Conservation (phyloP, 2,797 vertebrate genomes). For the Gambelia wislizenii region DNA sequence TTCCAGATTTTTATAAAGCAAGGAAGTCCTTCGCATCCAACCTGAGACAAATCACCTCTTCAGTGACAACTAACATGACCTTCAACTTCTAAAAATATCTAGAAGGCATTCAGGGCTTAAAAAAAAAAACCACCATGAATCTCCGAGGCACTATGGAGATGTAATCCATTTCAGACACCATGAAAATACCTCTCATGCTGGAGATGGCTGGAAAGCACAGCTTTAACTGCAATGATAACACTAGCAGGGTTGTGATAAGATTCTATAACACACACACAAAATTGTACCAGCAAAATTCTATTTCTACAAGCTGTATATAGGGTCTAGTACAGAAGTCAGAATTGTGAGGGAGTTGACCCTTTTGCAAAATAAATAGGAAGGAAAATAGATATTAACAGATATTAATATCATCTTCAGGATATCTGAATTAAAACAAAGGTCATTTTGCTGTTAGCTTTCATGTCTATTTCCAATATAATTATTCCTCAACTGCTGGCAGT, state of each 20-base stretch:
- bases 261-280: slow-evolving; percentile 3
- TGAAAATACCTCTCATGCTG: background rate
- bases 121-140: background rate
- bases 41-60: background rate
- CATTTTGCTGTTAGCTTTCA: accelerated
- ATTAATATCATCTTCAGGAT: slow-evolving; percentile 15
- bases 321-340: background rate
- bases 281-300: background rate
- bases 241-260: slow-evolving; percentile 18
- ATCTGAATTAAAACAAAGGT: slow-evolving; percentile 26
- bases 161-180: background rate
- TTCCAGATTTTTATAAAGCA: background rate
- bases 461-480: slow-evolving; percentile 22
- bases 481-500: slow-evolving; percentile 6
- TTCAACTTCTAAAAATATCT: background rate
- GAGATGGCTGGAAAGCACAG: background rate
- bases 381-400: background rate
- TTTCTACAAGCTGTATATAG: background rate
- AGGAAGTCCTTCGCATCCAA: background rate
- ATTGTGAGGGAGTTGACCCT: background rate
- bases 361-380: background rate
- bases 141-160: background rate
- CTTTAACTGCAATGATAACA: slow-evolving; percentile 32
- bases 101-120: background rate
- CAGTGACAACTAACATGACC: background rate